A percentile compares a stretch with the other conserved stretches of the same genome.
phyloP scores from a whole-genome alignment of 2,888 invertebrate genomes.

The Lissocephala sabroskyi region DNA sequence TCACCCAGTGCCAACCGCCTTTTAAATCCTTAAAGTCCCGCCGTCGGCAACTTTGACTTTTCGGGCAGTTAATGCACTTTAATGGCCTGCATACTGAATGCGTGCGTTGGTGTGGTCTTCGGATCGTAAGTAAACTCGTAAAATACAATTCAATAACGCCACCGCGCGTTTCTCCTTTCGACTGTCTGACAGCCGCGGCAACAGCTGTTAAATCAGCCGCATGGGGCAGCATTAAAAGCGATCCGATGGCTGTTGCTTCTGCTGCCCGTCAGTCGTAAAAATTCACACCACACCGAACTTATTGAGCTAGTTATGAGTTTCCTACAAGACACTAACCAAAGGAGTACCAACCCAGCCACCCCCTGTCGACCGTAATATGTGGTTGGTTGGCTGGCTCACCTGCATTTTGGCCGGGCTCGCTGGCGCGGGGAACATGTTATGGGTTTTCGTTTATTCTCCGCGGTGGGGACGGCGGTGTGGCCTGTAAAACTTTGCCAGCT shows the following conservation, averaged over 20 bases:
- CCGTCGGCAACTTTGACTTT: no score
- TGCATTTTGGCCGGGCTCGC: no score
- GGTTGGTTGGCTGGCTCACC: neutral
- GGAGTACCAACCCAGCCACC: neutral
- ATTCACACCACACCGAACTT: conserved; percentile 45
- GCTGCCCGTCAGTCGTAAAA: conserved; percentile 44
- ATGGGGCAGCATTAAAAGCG: conserved; percentile 48
- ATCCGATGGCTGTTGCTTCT: neutral
- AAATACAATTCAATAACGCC: conserved; percentile 62
- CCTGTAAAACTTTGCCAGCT: conserved; percentile 42
- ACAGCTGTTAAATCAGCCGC: conserved; percentile 55
- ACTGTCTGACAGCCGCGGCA: conserved; percentile 34
- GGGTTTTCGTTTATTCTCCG: no score
- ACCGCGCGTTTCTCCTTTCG: conserved; percentile 24
- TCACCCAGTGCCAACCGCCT: no score
- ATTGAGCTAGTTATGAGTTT: conserved; percentile 64
- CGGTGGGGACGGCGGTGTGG: conserved; percentile 20
- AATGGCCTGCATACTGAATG: conserved; percentile 41
- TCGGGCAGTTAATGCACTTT: conserved; percentile 10
- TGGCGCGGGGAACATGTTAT: conserved; percentile 46
- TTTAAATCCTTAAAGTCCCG: neutral
- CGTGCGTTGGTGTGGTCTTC: conserved; percentile 24
- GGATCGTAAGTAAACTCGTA: conserved; percentile 46
- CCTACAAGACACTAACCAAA: conserved; percentile 58
- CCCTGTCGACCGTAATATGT: conserved; percentile 44